Evolutionary conservation across 1,140 invertebrate species (phyloP), one percentile per base, ranked within the genome.

Genomic region (Ganaspis sp.): DNA sequence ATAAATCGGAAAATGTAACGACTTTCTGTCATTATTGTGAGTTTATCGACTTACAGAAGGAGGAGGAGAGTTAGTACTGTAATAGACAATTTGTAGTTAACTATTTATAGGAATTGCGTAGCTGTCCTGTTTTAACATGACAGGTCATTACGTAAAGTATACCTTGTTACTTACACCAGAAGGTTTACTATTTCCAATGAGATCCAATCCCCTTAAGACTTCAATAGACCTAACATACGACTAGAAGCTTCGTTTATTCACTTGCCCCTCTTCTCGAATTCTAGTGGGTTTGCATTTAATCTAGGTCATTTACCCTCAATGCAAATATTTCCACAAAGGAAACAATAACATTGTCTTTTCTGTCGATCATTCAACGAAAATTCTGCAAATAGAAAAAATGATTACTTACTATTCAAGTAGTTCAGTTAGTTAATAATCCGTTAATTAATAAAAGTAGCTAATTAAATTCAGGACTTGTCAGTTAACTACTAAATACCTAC

Each of bases 101-200:
- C 83, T 83, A 86, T 86, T 87, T 86, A 84, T 84, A 76, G 79
- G 69, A 81, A 85, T 86, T 84, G 81, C 84, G 80, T 81, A 81
- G 80, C 45, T 69, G 78, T 81, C 58, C 72, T 74, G 72, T 81
- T 84, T 77, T 82, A 78, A 81, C 74, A 75, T 78, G 83, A 75
- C 79, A 53, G 37, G 40, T 42, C 78, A 74, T 85, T 85, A 80
- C 81, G 82, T 84, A 85, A 85, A 83, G 75, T 70, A 78, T 64
- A 77, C 70, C 73, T 78, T 72, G 83, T 83, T 84, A 83, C 81
- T 75, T 82, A 70, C 78, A 75, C 70, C 72, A 23, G 42, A 26
- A 54, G 70, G 76, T 80, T 78, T 80, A 75, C 29, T 72, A 72
- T 77, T 78, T 74, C 71, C 19, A 73, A 21, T 77, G 54, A 17